Conservation (phyloP, 2,113 vertebrate genomes). For the Mohoua ochrocephala region DNA sequence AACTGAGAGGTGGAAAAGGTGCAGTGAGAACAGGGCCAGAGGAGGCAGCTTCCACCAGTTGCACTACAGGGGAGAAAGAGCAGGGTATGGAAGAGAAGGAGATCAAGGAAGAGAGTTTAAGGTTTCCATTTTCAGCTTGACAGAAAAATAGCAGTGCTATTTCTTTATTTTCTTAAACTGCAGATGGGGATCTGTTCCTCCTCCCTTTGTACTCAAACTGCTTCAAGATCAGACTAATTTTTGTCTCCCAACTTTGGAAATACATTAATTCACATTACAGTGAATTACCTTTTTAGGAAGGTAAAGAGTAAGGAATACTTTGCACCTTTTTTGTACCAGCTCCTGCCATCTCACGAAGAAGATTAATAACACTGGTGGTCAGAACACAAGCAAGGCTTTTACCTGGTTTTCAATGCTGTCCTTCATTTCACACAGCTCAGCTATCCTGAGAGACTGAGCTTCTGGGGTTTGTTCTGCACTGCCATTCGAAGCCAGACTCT, state of each 20-base stretch:
- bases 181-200: neutral
- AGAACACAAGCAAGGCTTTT: neutral
- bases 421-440: slow-evolving; percentile 58
- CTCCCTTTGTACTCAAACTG: neutral
- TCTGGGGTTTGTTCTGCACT: neutral
- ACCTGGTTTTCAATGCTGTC: slow-evolving; percentile 73
- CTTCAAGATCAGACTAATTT: neutral
- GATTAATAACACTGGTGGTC: neutral
- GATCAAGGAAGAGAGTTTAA: neutral
- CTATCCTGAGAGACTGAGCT: neutral
- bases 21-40: neutral
- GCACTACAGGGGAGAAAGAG: neutral
- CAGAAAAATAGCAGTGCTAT: neutral
- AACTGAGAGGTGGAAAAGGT: neutral
- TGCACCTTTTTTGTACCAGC: neutral
- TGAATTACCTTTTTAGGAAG: neutral
- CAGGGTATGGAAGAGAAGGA: neutral
- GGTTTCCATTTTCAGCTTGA: neutral
- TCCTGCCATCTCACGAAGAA: neutral
- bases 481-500: neutral
- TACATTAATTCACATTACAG: neutral
- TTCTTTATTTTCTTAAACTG: neutral
- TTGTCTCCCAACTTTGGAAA: neutral
- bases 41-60: neutral
- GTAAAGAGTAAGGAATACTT: neutral